These are phyloP conservation scores for Tetramorium bicarinatum DNA, from an alignment of 2,888 invertebrate species.

Conservation along the genomic window DNA sequence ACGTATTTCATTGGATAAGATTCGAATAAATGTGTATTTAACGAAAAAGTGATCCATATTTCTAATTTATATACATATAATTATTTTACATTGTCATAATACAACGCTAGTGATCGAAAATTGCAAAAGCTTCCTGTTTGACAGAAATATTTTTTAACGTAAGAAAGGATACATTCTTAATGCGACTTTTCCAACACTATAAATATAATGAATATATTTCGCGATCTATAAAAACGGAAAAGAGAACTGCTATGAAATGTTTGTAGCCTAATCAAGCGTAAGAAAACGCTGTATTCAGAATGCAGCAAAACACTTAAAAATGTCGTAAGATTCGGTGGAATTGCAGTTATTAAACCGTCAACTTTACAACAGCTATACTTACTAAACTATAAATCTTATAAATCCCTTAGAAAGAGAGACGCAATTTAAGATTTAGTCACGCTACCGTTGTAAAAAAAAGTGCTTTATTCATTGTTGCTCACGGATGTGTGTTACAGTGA, in stretches of 20 bases:
- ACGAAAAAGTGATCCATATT: neutral
- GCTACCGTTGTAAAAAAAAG: slow-evolving; percentile 29
- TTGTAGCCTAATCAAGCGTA: neutral
- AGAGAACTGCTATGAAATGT: neutral
- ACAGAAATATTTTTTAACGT: neutral
- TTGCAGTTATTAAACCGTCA: slow-evolving; percentile 24
- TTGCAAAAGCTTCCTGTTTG: neutral
- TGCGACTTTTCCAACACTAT: neutral
- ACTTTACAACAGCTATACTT: slow-evolving; percentile 25
- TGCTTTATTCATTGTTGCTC: slow-evolving; percentile 19
- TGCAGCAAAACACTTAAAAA: slow-evolving; percentile 3
- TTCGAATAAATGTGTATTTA: neutral
- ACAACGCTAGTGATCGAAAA: neutral
- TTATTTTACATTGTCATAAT: neutral
- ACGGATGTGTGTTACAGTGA: neutral
- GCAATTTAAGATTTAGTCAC: slow-evolving; percentile 34
- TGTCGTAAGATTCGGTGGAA: slow-evolving; percentile 21
- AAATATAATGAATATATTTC: slow-evolving; percentile 21
- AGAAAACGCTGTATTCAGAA: neutral
- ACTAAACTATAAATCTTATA: slow-evolving; percentile 22
- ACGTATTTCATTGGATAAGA: slow-evolving; percentile 19
- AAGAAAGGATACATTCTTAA: neutral
- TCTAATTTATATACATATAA: neutral
- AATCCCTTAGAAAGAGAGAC: neutral
- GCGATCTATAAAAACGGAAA: neutral